phyloP scores from a whole-genome alignment of 1,140 invertebrate genomes.

The Pemphigus obesinymphae region DNA sequence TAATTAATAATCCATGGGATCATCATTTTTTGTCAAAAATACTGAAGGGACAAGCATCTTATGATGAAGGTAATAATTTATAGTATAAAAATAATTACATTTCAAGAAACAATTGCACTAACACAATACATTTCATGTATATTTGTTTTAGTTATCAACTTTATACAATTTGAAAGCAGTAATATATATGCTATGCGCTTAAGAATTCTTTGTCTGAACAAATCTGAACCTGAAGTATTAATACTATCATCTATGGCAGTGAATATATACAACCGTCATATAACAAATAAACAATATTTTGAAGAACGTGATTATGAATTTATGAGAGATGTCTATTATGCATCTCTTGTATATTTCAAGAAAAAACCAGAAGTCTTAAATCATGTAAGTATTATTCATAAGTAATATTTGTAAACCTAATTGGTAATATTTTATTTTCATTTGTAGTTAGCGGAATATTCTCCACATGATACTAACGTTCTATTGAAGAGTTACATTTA shows the following conservation, averaged over 20 bases:
- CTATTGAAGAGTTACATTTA: not conserved
- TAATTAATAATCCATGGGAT: no score
- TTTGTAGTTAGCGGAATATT: constrained; percentile 4
- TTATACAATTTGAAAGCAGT: not conserved
- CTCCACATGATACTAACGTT: not conserved
- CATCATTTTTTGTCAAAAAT: no score
- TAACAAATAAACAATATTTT: not conserved
- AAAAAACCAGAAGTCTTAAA: not conserved
- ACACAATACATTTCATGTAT: no score
- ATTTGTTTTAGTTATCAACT: not conserved
- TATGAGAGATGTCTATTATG: constrained; percentile 29
- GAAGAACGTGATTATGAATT: not conserved
- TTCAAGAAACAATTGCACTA: no score
- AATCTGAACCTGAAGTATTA: not conserved
- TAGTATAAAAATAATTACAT: no score
- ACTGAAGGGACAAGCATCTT: no score
- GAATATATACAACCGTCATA: not conserved
- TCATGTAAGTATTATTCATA: not conserved
- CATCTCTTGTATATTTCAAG: not conserved
- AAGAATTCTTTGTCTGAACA: not conserved
- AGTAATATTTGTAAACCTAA: not conserved
- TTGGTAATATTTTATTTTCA: not conserved
- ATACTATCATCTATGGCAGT: constrained; percentile 1
- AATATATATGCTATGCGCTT: not conserved
- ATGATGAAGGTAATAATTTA: no score